Conservation (phyloP, 2,888 invertebrate genomes). For the Tanypteryx hageni region DNA sequence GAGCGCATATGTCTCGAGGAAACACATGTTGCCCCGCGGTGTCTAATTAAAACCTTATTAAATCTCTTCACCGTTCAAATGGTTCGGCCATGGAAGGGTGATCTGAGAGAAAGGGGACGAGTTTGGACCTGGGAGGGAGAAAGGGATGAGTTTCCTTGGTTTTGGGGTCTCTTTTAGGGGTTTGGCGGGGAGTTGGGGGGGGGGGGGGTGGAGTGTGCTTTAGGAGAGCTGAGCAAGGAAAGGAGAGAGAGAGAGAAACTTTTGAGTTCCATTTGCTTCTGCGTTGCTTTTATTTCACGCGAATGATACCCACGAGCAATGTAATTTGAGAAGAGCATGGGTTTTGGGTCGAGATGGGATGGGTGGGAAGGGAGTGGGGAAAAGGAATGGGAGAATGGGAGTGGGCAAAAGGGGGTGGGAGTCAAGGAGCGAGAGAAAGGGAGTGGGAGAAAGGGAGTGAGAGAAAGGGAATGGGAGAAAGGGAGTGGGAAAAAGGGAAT, state of each 20-base stretch:
- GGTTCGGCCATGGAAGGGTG: background rate
- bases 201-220: too few species aligned
- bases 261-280: conserved; percentile 39
- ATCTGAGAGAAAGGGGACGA: background rate
- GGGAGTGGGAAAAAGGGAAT: too few species aligned
- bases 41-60: conserved; percentile 62
- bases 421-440: background rate
- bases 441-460: background rate
- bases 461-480: background rate
- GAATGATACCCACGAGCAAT: conserved; percentile 61
- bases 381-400: background rate
- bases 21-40: conserved; percentile 33
- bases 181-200: background rate
- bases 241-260: conserved; percentile 31
- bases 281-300: conserved; percentile 61
- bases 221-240: background rate
- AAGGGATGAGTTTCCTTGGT: background rate
- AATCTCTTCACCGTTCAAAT: conserved; percentile 40
- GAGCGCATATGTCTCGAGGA: background rate
- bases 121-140: background rate
- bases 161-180: background rate
- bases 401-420: background rate
- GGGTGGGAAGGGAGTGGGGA: background rate
- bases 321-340: conserved; percentile 42
- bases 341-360: conserved; percentile 28